These are phyloP conservation scores for Norana najaformis DNA, from an alignment of 2,888 invertebrate species.

Conservation along the genomic window DNA sequence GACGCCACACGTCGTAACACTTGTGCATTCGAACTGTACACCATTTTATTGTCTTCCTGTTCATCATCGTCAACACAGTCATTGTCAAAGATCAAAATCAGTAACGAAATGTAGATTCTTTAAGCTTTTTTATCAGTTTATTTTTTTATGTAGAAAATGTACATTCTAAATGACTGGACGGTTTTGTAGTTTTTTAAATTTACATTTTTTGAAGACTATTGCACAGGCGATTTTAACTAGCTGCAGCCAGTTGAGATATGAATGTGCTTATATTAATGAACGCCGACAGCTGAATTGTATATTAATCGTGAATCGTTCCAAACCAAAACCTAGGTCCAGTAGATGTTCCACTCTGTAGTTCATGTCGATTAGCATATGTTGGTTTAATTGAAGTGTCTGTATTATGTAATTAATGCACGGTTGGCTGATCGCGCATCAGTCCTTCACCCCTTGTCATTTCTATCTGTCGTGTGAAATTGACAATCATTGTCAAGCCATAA, in stretches of 20 bases:
- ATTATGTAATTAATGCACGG: background rate
- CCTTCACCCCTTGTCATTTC: background rate
- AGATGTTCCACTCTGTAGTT: too few species aligned
- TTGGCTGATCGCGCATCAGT: background rate
- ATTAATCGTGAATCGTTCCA: background rate
- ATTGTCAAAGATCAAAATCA: background rate
- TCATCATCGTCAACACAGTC: background rate
- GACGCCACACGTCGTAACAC: background rate
- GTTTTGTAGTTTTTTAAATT: background rate
- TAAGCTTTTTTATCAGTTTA: background rate
- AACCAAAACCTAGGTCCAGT: background rate
- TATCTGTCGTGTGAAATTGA: background rate
- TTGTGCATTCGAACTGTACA: background rate
- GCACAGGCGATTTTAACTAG: too few species aligned
- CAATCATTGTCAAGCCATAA: background rate
- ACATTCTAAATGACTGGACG: background rate
- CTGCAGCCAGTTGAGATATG: background rate
- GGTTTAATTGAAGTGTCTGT: background rate
- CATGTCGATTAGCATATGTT: background rate
- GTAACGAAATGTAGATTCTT: background rate
- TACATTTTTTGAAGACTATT: constrained; percentile 13
- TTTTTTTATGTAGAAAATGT: background rate
- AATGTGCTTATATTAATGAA: background rate
- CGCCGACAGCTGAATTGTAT: background rate
- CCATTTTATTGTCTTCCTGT: background rate